These are phyloP conservation scores for Rhinogobius similis DNA, from an alignment of 2,113 vertebrate species.

Conservation along the genomic window DNA sequence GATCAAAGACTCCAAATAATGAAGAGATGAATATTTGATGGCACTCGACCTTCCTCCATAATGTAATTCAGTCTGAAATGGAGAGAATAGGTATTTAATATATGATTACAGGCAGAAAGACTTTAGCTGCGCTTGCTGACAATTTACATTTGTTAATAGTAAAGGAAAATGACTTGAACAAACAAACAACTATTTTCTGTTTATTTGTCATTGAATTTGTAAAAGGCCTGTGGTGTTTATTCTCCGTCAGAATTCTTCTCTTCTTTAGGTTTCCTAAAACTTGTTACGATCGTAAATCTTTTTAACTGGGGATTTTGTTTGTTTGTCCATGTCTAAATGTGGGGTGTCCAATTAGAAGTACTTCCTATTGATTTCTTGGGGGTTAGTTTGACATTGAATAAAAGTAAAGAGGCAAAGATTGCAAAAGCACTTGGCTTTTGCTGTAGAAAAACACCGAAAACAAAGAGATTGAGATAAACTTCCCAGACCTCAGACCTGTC, in stretches of 20 bases:
- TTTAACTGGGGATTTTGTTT: neutral
- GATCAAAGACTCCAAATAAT: slow-evolving; percentile 26
- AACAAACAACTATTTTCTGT: no score
- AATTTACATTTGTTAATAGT: neutral
- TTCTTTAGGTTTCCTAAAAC: no score
- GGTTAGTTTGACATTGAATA: slow-evolving; percentile 25
- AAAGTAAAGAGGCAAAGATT: slow-evolving; percentile 4
- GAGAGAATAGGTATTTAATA: neutral
- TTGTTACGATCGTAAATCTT: no score
- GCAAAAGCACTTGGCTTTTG: neutral
- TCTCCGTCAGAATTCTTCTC: no score
- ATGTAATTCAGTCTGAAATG: neutral
- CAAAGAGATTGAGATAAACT: neutral
- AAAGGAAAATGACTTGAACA: no score
- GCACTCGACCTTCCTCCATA: neutral
- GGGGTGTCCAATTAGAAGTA: slow-evolving; percentile 27
- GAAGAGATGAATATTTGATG: slow-evolving; percentile 14
- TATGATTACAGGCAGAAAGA: neutral
- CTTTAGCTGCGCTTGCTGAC: neutral
- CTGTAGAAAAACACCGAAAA: neutral
- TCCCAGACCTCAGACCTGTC: neutral
- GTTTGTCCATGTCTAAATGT: slow-evolving; percentile 8
- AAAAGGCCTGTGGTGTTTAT: no score
- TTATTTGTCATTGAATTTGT: no score
- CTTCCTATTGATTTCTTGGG: slow-evolving; percentile 20